Evolutionary conservation across 2,888 invertebrate species (phyloP), one percentile per base, ranked within the genome.

Genomic region (Disparrhopalites patrizii): DNA sequence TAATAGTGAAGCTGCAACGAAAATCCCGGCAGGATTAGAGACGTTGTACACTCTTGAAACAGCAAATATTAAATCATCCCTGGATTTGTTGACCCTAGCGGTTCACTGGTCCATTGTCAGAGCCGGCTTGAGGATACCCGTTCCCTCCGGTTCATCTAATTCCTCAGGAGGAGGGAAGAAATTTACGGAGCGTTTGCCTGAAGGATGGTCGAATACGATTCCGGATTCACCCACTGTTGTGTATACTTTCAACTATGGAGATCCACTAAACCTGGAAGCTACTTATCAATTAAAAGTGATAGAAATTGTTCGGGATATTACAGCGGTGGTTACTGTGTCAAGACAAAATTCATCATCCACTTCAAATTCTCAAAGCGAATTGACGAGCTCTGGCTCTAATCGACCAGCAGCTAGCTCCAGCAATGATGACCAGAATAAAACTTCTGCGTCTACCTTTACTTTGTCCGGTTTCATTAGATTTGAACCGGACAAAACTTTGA

Each of bases 11-110:
- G 15, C 62, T 7, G 62, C 62, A 18, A 25, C 38, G 1, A 65
- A 68, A 65, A 60, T 68, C 7, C 73, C 73, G n/a, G 68, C 73
- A 2, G 73, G 73, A 23, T 65, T 73, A 25, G 73, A 73, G 50
- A 51, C 68, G 15, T 33, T 69, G 1, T 73, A 65, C 43, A 40
- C 63, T 2, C 7, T 60, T n/a, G 73, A 73, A 33, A 67, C 67
- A 31, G 61, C 38, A 2, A 68, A 67, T 28, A 30, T 73, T 1
- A 56, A 33, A 38, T 68, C 65, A n/a, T 30, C 64, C 1, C 54
- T 72, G 28, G 68, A 71, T 28, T 72, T 70, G 3, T 67, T 73
- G 13, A 62, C 69, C 1, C 62, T 73, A 3, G 65, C 70, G 2
- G 62, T 73, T 3, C 73, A 73, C 65, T 73, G 72, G 73, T 52